These are phyloP conservation scores for Coracopsis vasa DNA, from an alignment of 2,113 vertebrate genomes.

Conservation along the genomic window DNA sequence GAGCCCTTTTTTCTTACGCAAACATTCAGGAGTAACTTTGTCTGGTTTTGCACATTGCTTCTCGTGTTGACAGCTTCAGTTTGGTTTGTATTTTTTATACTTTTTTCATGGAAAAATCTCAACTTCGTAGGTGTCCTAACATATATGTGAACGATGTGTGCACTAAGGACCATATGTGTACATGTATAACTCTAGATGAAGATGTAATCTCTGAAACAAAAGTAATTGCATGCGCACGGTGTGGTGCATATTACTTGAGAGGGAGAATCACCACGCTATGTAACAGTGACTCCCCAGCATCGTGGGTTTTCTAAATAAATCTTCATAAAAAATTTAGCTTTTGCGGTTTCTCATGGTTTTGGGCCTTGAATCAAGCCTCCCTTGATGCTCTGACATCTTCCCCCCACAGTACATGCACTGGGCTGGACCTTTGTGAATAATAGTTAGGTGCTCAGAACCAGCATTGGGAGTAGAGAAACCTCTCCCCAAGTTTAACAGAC, in stretches of 20 bases:
- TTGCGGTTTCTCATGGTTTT: neutral
- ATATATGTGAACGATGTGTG: neutral
- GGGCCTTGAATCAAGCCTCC: neutral
- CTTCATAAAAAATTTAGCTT: neutral
- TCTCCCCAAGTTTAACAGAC: neutral
- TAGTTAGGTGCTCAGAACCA: neutral
- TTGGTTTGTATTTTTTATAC: conserved; percentile 57
- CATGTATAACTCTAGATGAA: neutral
- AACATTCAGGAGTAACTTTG: conserved; percentile 42
- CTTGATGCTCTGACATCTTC: neutral
- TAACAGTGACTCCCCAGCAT: conserved; percentile 36
- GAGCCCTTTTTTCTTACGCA: conserved; percentile 7
- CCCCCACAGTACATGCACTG: neutral
- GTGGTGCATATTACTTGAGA: conserved; percentile 28
- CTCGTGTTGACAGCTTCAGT: neutral
- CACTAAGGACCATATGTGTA: neutral
- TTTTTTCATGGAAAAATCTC: conserved; percentile 47
- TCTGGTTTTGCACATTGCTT: conserved; percentile 55
- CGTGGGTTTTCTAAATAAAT: conserved; percentile 68
- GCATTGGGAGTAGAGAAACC: neutral
- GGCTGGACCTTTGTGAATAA: neutral
- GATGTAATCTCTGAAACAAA: conserved; percentile 16
- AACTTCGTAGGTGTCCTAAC: neutral
- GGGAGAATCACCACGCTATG: neutral
- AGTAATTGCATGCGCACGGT: conserved; percentile 43